A percentile compares a stretch with the other conserved stretches of the same genome.
Conservation (phyloP, 1,140 invertebrate species). For the Tribolium madens region DNA sequence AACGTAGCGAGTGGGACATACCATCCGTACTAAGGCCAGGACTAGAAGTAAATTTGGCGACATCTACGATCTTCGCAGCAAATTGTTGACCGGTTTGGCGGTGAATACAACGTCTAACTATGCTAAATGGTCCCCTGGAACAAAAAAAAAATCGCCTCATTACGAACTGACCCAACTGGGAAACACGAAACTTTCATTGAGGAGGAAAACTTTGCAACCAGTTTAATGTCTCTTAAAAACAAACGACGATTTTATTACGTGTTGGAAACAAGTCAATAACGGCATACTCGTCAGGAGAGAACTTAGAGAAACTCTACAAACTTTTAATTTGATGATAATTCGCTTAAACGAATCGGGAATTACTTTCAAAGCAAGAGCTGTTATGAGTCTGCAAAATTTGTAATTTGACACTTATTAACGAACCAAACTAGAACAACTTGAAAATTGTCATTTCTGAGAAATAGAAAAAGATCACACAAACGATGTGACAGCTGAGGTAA, state of each 20-base stretch:
- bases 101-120: slow-evolving; percentile 96
- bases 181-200: too few relatives aligned
- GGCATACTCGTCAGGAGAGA: too few relatives aligned
- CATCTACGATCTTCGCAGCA: slow-evolving; percentile 99
- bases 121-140: slow-evolving; percentile 96
- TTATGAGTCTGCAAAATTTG: background rate
- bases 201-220: too few relatives aligned
- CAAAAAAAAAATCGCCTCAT: slow-evolving; percentile 49
- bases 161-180: too few relatives aligned
- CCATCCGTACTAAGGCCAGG: slow-evolving; percentile 95
- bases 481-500: background rate
- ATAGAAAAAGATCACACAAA: too few relatives aligned
- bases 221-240: too few relatives aligned
- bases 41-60: slow-evolving; percentile 95
- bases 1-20: slow-evolving; percentile 64
- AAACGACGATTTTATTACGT: too few relatives aligned
- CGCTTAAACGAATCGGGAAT: background rate
- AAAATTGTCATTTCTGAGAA: too few relatives aligned
- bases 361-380: slow-evolving; percentile 1
- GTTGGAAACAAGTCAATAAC: too few relatives aligned
- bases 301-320: too few relatives aligned
- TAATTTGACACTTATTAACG: slow-evolving; percentile 7
- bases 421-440: too few relatives aligned
- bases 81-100: slow-evolving; percentile 94
- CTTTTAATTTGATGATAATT: too few relatives aligned